These are phyloP conservation scores for Clinocottus analis DNA, from an alignment of 2,113 vertebrate species.

Conservation along the genomic window DNA sequence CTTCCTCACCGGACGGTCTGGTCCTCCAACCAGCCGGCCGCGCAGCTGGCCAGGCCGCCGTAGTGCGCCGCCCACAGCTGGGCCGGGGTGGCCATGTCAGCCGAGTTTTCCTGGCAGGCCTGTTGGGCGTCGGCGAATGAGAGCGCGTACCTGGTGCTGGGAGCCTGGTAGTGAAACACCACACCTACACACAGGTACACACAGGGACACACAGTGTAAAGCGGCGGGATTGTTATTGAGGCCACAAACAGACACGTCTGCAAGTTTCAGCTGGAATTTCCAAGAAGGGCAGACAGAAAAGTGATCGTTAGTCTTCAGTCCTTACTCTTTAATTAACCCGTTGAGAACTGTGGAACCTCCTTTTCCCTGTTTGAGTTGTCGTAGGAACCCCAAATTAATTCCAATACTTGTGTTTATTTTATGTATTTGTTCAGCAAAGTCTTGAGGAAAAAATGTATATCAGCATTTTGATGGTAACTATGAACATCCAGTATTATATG, in stretches of 20 bases:
- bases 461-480: too few species aligned
- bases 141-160: slow-evolving; percentile 84
- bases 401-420: too few species aligned
- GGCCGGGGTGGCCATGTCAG: slow-evolving; percentile 85
- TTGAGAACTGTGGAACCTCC: too few species aligned
- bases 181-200: slow-evolving; percentile 81
- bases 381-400: too few species aligned
- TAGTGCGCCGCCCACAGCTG: slow-evolving; percentile 92
- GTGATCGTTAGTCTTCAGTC: slow-evolving; percentile 44
- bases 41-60: slow-evolving; percentile 91
- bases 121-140: slow-evolving; percentile 85
- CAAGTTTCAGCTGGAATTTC: slow-evolving; percentile 32
- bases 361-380: too few species aligned
- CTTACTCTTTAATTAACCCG: slow-evolving; percentile 60
- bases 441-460: too few species aligned
- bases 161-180: slow-evolving; percentile 91
- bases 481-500: too few species aligned
- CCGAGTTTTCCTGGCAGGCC: slow-evolving; percentile 88
- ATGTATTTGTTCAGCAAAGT: too few species aligned
- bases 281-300: slow-evolving; percentile 31
- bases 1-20: slow-evolving; percentile 89
- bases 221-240: too few species aligned
- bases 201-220: too few species aligned
- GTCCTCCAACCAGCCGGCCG: slow-evolving; percentile 93
- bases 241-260: slow-evolving; percentile 31